Conservation (phyloP, 2,888 invertebrate genomes). For the Mesorhabditis belari region DNA sequence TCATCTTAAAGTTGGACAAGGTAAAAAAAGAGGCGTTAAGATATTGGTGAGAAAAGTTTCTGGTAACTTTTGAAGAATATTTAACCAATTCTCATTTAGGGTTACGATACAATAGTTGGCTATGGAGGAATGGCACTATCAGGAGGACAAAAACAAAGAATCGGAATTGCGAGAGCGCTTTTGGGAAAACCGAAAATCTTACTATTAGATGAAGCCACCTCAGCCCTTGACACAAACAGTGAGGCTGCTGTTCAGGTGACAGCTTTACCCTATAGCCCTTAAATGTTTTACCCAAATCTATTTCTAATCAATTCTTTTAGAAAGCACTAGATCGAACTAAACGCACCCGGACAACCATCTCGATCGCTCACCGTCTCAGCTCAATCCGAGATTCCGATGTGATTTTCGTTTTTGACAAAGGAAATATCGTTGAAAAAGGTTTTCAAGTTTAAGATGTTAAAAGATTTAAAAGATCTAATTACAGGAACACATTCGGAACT, state of each 20-base stretch:
- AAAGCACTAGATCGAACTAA: constrained; percentile 30
- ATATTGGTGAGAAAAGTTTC: neutral
- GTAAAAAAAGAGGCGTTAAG: no score
- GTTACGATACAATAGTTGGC: constrained; percentile 50
- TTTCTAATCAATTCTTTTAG: constrained; percentile 3
- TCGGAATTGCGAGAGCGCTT: constrained; percentile 53
- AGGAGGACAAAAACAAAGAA: constrained; percentile 55
- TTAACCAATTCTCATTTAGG: constrained; percentile 7
- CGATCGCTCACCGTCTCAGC: constrained; percentile 37
- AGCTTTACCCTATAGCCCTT: no score
- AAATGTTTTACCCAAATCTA: neutral
- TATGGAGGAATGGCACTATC: constrained; percentile 53
- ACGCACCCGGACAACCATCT: constrained; percentile 29
- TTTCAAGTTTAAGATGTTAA: neutral
- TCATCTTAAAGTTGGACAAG: constrained; percentile 31
- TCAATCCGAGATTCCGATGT: constrained; percentile 29
- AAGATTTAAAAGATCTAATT: neutral
- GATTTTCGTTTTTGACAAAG: constrained; percentile 29
- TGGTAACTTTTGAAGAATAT: neutral
- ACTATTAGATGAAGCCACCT: constrained; percentile 55
- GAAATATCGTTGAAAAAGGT: constrained; percentile 15
- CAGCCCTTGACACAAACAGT: constrained; percentile 55
- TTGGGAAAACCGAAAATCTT: constrained; percentile 53
- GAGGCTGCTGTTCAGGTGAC: constrained; percentile 50
- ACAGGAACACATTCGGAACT: constrained; percentile 10